phyloP scores from a whole-genome alignment of 2,797 vertebrate species.

The Coluber constrictor region DNA sequence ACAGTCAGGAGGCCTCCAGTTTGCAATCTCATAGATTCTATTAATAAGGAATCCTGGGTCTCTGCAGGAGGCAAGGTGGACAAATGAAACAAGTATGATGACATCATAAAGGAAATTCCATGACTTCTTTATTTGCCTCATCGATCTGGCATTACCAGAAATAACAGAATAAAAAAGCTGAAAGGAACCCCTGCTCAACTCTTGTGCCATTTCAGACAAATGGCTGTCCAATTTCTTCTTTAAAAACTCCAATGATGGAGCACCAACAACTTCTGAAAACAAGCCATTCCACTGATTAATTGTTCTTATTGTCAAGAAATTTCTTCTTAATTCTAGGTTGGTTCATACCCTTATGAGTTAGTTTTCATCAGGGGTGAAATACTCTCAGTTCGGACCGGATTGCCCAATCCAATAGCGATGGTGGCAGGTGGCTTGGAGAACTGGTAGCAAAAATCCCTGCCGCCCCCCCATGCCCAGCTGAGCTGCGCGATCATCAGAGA shows the following conservation, averaged over 20 bases:
- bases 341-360: neutral
- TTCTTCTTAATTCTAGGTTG: neutral
- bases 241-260: neutral
- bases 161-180: neutral
- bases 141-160: neutral
- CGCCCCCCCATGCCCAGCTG: too few relatives aligned
- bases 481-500: too few relatives aligned
- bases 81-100: neutral
- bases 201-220: neutral
- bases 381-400: too few relatives aligned
- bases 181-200: neutral
- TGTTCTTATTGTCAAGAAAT: neutral
- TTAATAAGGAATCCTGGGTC: neutral
- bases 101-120: neutral
- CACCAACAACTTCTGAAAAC: neutral
- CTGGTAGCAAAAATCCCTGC: too few relatives aligned
- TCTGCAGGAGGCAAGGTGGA: neutral
- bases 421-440: too few relatives aligned
- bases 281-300: neutral
- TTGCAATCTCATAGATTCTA: neutral
- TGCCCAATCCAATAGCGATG: too few relatives aligned
- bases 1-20: neutral
- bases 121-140: neutral
- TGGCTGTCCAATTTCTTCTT: neutral
- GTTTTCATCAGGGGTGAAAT: neutral